Evolutionary conservation across 2,113 vertebrate genomes (phyloP).

Genomic region (Nothoprocta pentlandii): DNA sequence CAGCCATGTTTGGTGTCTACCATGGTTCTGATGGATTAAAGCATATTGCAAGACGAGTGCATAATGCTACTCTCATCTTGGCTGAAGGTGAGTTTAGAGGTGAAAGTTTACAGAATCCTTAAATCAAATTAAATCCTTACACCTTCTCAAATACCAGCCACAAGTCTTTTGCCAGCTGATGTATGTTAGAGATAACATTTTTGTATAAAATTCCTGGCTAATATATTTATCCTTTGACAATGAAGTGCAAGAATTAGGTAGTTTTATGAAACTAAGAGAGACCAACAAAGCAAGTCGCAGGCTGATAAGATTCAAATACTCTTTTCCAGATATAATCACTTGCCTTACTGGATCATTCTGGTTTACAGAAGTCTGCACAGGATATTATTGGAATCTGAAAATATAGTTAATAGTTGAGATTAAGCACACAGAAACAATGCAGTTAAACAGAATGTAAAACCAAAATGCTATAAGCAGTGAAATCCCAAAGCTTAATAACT

Average conservation of each 20-base stretch:
- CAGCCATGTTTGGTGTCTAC: conserved; percentile 94
- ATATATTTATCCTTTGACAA: background rate
- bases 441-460: background rate
- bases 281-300: rapidly evolving
- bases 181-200: background rate
- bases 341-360: background rate
- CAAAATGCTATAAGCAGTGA: background rate
- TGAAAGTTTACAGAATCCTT: background rate
- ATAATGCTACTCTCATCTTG: conserved; percentile 91
- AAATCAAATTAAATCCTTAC: background rate
- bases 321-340: background rate
- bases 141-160: background rate
- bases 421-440: background rate
- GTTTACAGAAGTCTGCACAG: background rate
- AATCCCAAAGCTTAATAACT: background rate
- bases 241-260: background rate
- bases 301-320: background rate
- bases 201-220: background rate
- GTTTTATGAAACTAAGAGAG: background rate
- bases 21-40: conserved; percentile 91
- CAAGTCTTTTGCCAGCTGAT: rapidly evolving
- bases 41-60: conserved; percentile 92
- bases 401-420: background rate
- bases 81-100: conserved; percentile 86
- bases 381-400: background rate